These are phyloP conservation scores for Bugula neritina DNA, from an alignment of 2,888 invertebrate species.

Conservation along the genomic window DNA sequence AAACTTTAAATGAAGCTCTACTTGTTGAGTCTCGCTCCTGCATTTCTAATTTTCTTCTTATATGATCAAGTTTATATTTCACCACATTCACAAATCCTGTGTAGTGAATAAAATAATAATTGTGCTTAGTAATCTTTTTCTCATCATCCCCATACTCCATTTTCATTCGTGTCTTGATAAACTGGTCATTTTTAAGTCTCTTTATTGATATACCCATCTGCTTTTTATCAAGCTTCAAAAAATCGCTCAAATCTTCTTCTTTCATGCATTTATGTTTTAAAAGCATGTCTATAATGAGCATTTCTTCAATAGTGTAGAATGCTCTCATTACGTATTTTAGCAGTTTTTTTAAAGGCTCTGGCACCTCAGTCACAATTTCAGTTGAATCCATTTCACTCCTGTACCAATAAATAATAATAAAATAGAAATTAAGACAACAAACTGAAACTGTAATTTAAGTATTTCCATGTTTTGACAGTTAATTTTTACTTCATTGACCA, in stretches of 20 bases:
- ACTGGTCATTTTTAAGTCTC: constrained; percentile 78
- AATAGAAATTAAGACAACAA: too few species aligned
- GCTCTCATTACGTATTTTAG: constrained; percentile 85
- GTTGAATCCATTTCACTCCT: constrained; percentile 26
- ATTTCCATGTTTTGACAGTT: too few species aligned
- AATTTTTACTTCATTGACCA: too few species aligned
- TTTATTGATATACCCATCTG: constrained; percentile 78
- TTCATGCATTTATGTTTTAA: constrained; percentile 81
- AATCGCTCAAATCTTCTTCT: constrained; percentile 65
- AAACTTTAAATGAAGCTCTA: constrained; percentile 71
- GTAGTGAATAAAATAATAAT: constrained; percentile 95
- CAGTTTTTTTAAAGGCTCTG: constrained; percentile 79
- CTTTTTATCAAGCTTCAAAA: constrained; percentile 83
- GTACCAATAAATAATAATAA: too few species aligned
- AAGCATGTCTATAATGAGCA: constrained; percentile 87
- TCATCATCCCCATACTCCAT: constrained; percentile 94
- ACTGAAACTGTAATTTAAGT: too few species aligned
- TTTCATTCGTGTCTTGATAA: constrained; percentile 65
- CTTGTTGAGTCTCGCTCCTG: constrained; percentile 91
- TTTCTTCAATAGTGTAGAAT: constrained; percentile 89
- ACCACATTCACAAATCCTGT: constrained; percentile 92
- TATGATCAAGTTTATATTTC: constrained; percentile 91
- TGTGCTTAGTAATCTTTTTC: constrained; percentile 81
- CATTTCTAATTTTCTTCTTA: constrained; percentile 89
- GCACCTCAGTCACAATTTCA: constrained; percentile 71